Conservation (phyloP, 30 jellyfish, hydroid and myxozoan genomes). For the Chrysaora quinquecirrha region DNA sequence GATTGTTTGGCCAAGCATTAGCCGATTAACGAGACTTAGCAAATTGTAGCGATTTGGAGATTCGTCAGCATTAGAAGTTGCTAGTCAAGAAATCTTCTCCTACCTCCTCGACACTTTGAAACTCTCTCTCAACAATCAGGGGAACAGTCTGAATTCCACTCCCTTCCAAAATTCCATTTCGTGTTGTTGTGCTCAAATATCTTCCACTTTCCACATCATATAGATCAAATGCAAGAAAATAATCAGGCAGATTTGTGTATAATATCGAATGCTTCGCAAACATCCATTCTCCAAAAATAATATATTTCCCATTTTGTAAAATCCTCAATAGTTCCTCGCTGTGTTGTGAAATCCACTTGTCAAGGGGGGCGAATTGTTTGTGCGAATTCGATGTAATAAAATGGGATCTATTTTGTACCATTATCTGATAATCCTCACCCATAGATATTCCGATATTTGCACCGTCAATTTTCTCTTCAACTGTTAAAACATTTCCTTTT, state of each 20-base stretch:
- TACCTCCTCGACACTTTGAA: constrained; percentile 57
- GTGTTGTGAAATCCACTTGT: constrained; percentile 69
- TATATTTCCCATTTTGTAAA: constrained; percentile 47
- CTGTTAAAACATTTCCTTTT: constrained; percentile 28
- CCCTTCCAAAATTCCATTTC: constrained; percentile 57
- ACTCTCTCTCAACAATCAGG: constrained; percentile 50
- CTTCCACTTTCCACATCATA: constrained; percentile 30
- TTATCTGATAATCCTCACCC: constrained; percentile 32
- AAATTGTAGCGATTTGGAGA: too few species aligned
- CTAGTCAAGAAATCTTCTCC: too few species aligned
- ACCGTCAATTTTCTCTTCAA: constrained; percentile 94
- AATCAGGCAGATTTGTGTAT: constrained; percentile 66
- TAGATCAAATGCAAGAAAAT: constrained; percentile 85
- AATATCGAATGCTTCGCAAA: constrained; percentile 86
- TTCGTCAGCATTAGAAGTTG: too few species aligned
- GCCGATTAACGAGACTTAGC: too few species aligned
- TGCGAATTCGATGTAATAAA: constrained; percentile 72
- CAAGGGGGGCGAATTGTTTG: constrained; percentile 76
- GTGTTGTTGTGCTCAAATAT: constrained; percentile 40
- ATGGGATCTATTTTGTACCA: constrained; percentile 88
- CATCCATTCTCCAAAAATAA: constrained; percentile 92
- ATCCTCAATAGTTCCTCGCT: constrained; percentile 27
- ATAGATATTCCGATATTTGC: constrained; percentile 89
- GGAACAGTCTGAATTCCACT: constrained; percentile 67
- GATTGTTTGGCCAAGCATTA: too few species aligned